phyloP scores from a whole-genome alignment of 2,888 invertebrate genomes.

The Dasysyrphus albostriatus region DNA sequence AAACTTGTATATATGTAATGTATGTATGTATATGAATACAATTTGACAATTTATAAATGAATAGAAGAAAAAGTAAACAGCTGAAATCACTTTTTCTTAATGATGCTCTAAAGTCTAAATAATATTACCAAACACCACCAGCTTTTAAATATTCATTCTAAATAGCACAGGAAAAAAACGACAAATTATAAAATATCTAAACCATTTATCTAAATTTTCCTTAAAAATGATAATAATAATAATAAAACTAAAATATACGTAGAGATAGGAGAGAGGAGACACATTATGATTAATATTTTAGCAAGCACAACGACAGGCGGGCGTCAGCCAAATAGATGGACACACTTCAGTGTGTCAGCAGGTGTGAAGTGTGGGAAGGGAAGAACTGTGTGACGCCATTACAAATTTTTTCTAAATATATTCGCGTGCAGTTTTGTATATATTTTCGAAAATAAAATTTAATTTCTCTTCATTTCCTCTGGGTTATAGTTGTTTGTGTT shows the following conservation, averaged over 20 bases:
- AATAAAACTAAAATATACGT: background rate
- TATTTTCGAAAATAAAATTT: slow-evolving; percentile 18
- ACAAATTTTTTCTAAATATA: slow-evolving; percentile 22
- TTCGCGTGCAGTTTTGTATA: slow-evolving; percentile 12
- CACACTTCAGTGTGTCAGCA: slow-evolving; percentile 34
- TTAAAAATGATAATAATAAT: background rate
- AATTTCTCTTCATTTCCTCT: slow-evolving; percentile 16
- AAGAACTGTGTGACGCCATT: slow-evolving; percentile 13
- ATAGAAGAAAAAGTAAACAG: background rate
- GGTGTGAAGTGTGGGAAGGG: background rate
- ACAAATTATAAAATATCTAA: background rate
- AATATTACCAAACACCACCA: background rate
- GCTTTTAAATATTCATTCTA: background rate
- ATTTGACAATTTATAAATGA: background rate
- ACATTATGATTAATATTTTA: slow-evolving; percentile 3
- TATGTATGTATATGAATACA: too few species aligned
- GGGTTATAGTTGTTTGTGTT: background rate
- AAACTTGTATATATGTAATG: too few species aligned
- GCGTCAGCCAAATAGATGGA: slow-evolving; percentile 15
- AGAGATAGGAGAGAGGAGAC: too few species aligned
- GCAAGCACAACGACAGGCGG: slow-evolving; percentile 1
- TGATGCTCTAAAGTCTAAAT: background rate
- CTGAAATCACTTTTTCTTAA: background rate
- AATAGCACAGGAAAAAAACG: background rate
- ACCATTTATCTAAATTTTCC: background rate